phyloP scores from a whole-genome alignment of 2,797 vertebrate species.

The Diplodus sargus region DNA sequence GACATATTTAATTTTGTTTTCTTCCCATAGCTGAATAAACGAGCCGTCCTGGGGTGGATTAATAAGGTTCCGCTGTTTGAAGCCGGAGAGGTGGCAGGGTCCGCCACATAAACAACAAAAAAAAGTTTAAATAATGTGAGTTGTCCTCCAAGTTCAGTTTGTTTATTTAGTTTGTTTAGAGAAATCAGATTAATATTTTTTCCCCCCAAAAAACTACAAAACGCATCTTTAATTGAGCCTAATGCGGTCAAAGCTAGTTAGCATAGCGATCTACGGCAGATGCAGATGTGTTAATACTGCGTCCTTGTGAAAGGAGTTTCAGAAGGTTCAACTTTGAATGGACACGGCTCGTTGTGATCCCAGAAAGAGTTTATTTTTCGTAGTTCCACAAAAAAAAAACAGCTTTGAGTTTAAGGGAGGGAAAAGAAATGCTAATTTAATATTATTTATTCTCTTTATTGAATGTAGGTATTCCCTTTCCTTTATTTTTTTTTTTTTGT shows the following conservation, averaged over 20 bases:
- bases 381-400: too few species aligned
- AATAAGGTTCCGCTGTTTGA: too few species aligned
- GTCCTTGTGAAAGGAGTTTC: slow-evolving; percentile 1
- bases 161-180: too few species aligned
- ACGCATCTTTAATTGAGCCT: background rate
- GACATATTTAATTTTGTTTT: too few species aligned
- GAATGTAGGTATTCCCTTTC: background rate
- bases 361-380: background rate
- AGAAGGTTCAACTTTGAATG: background rate
- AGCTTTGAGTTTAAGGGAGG: background rate
- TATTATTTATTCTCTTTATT: background rate
- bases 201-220: background rate
- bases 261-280: slow-evolving; percentile 1
- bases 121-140: too few species aligned
- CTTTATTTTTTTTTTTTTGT: too few species aligned
- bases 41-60: too few species aligned
- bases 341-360: background rate
- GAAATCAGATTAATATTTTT: too few species aligned
- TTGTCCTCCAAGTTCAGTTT: too few species aligned
- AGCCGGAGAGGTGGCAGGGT: too few species aligned
- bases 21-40: too few species aligned
- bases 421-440: background rate
- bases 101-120: too few species aligned
- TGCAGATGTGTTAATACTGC: background rate
- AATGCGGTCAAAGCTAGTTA: slow-evolving; percentile 5